Conservation (phyloP, 2,888 invertebrate species). For the Gnatocerus cornutus region DNA sequence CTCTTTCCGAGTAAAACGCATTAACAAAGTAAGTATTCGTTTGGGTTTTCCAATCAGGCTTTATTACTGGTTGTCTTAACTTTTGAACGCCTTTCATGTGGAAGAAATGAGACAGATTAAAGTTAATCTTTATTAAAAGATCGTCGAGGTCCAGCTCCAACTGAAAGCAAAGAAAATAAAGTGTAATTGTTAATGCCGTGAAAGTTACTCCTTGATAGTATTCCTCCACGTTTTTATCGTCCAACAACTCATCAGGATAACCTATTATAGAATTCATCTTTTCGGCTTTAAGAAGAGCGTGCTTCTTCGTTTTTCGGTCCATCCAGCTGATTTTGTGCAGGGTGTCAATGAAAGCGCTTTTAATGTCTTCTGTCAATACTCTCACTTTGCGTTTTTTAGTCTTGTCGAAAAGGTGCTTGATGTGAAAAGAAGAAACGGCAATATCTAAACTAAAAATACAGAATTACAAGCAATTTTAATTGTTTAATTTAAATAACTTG, state of each 20-base stretch:
- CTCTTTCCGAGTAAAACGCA: conserved; percentile 73
- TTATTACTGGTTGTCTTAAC: conserved; percentile 72
- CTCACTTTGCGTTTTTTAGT: conserved; percentile 49
- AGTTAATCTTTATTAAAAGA: conserved; percentile 14
- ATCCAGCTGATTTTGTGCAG: conserved; percentile 57
- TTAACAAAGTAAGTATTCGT: conserved; percentile 73
- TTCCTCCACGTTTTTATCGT: conserved; percentile 40
- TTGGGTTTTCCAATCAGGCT: conserved; percentile 72
- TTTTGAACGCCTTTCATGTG: conserved; percentile 70
- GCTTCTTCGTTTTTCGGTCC: conserved; percentile 55
- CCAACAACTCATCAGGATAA: conserved; percentile 45
- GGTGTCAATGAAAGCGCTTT: conserved; percentile 51
- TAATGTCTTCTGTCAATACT: conserved; percentile 55
- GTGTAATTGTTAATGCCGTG: neutral
- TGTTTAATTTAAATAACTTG: too few relatives aligned
- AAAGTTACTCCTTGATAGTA: conserved; percentile 36
- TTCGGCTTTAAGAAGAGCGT: conserved; percentile 54
- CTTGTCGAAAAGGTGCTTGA: conserved; percentile 51
- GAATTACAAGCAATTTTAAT: too few relatives aligned
- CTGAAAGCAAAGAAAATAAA: conserved; percentile 37
- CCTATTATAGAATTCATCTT: conserved; percentile 48
- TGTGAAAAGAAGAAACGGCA: conserved; percentile 40
- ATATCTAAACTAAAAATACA: conserved; percentile 27
- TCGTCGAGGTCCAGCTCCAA: conserved; percentile 36
- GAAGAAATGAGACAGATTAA: conserved; percentile 33